Evolutionary conservation across 2,888 invertebrate genomes (phyloP).

Genomic region (Masnerella sp.): DNA sequence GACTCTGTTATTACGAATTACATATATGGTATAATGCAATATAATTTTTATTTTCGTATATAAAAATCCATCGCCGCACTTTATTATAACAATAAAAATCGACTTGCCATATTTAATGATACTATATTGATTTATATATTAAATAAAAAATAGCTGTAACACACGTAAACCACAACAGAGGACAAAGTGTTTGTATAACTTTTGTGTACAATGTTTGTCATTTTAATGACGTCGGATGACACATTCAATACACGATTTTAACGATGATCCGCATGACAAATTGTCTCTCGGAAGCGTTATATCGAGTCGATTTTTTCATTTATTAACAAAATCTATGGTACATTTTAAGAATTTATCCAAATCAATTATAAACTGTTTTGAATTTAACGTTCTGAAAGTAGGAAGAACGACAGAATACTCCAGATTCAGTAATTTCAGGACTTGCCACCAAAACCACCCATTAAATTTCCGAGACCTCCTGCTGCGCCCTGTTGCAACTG

Average conservation of each 20-base stretch:
- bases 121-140: conserved; percentile 13
- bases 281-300: too few species aligned
- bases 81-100: conserved; percentile 12
- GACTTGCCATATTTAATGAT: conserved; percentile 10
- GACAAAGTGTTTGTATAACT: background rate
- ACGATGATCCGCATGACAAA: too few species aligned
- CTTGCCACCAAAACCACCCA: conserved; percentile 81
- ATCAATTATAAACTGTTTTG: too few species aligned
- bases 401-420: conserved; percentile 26
- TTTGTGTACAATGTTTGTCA: too few species aligned
- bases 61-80: conserved; percentile 18
- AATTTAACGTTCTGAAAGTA: background rate
- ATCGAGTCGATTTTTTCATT: too few species aligned
- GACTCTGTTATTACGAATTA: conserved; percentile 13
- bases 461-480: conserved; percentile 80
- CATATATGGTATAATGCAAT: background rate
- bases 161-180: conserved; percentile 11
- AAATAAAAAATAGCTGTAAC: conserved; percentile 19
- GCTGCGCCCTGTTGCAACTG: conserved; percentile 87
- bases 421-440: conserved; percentile 68
- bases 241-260: too few species aligned
- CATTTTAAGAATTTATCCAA: too few species aligned
- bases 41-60: conserved; percentile 12
- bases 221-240: too few species aligned
- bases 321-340: too few species aligned